Conservation (phyloP, 2,113 vertebrate genomes). For the Pagrus major region DNA sequence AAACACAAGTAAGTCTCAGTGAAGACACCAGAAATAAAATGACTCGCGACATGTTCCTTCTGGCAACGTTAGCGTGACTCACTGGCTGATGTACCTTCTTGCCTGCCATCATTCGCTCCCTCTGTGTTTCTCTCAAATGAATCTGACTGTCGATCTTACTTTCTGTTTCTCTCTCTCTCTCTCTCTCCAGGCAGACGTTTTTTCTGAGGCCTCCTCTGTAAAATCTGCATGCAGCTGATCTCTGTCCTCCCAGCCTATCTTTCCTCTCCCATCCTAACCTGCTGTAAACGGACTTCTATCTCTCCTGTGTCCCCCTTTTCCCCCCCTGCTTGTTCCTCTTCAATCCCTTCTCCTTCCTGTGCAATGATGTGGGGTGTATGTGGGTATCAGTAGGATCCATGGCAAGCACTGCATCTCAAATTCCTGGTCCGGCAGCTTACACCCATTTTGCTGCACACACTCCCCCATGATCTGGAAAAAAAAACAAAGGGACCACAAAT, state of each 20-base stretch:
- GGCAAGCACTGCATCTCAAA: slow-evolving; percentile 58
- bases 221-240: slow-evolving; percentile 78
- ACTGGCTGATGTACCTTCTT: slow-evolving; percentile 44
- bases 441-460: slow-evolving; percentile 30
- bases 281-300: slow-evolving; percentile 51
- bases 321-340: slow-evolving; percentile 38
- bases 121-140: slow-evolving; percentile 29
- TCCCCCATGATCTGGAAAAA: slow-evolving; percentile 29
- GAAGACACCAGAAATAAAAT: slow-evolving; percentile 56
- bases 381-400: slow-evolving; percentile 50
- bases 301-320: slow-evolving; percentile 23
- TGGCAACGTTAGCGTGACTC: slow-evolving; percentile 59
- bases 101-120: slow-evolving; percentile 16
- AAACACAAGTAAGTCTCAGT: slow-evolving; percentile 31
- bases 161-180: slow-evolving; percentile 38
- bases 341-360: slow-evolving; percentile 27
- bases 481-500: slow-evolving; percentile 34
- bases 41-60: slow-evolving; percentile 55
- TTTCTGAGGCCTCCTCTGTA: slow-evolving; percentile 64
- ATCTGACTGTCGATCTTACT: slow-evolving; percentile 46
- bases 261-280: slow-evolving; percentile 45
- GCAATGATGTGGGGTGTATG: slow-evolving; percentile 38
- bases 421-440: slow-evolving; percentile 55
- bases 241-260: slow-evolving; percentile 39
- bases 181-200: slow-evolving; percentile 61